Conservation (phyloP, 1,140 invertebrate species). For the Bombus sylvicola region DNA sequence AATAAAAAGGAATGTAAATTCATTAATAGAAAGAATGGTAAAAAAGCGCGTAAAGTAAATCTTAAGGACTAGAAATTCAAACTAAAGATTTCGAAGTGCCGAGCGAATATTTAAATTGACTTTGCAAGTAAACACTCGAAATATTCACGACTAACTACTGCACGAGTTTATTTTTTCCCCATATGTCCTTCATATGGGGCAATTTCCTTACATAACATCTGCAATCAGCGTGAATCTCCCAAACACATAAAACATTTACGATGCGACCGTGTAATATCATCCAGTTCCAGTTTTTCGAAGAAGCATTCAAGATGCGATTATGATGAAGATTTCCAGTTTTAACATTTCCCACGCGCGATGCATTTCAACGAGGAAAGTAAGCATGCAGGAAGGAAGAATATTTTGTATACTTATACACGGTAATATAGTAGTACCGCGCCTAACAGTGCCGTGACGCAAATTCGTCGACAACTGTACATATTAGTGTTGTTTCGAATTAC, state of each 20-base stretch:
- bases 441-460: slow-evolving; percentile 38
- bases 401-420: background rate
- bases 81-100: background rate
- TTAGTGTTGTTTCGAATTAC: background rate
- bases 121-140: background rate
- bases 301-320: background rate
- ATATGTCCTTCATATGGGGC: background rate
- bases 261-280: no score
- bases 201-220: background rate
- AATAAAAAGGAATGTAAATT: background rate
- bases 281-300: background rate
- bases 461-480: background rate
- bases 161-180: background rate
- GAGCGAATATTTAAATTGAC: background rate
- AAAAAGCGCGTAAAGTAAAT: background rate
- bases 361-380: background rate
- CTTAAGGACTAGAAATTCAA: background rate
- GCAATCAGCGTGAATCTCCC: background rate
- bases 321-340: background rate
- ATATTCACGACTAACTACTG: background rate
- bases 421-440: background rate
- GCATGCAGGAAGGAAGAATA: background rate
- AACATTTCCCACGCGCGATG: background rate
- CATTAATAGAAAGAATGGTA: background rate
- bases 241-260: background rate